A percentile compares a stretch with the other conserved stretches of the same genome.
Conservation (phyloP, 92 coral and sea anemone genomes). For the Phenganax subtilis region DNA sequence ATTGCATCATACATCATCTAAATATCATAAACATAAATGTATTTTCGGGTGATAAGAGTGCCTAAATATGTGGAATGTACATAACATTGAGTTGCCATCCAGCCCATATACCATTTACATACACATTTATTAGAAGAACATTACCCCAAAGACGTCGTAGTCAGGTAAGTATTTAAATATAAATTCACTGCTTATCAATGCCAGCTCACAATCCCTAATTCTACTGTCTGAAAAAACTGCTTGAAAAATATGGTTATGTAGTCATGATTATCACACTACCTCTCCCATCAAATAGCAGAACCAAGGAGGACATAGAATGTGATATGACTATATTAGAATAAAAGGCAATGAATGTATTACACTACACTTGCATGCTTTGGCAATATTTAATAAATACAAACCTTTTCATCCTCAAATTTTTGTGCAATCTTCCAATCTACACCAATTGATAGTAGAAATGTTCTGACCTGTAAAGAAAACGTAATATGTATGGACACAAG, state of each 20-base stretch:
- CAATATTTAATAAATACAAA: neutral
- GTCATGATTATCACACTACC: no score
- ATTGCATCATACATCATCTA: conserved; percentile 6
- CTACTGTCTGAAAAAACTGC: no score
- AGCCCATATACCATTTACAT: no score
- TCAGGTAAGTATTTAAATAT: no score
- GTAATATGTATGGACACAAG: no score
- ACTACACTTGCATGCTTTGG: neutral
- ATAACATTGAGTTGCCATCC: neutral
- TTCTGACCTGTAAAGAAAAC: neutral
- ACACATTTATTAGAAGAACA: no score
- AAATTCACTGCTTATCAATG: no score
- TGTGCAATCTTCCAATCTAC: neutral
- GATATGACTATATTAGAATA: neutral
- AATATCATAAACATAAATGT: neutral
- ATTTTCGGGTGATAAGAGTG: neutral
- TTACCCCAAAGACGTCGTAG: no score
- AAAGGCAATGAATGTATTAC: neutral
- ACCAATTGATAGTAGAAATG: neutral
- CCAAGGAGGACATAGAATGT: neutral
- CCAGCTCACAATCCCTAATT: no score
- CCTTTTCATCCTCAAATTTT: neutral
- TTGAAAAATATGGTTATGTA: no score
- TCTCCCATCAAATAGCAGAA: no score
- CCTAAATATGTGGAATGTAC: neutral